These are phyloP conservation scores for Smittia sp. DNA, from an alignment of 2,888 invertebrate genomes.

Conservation along the genomic window DNA sequence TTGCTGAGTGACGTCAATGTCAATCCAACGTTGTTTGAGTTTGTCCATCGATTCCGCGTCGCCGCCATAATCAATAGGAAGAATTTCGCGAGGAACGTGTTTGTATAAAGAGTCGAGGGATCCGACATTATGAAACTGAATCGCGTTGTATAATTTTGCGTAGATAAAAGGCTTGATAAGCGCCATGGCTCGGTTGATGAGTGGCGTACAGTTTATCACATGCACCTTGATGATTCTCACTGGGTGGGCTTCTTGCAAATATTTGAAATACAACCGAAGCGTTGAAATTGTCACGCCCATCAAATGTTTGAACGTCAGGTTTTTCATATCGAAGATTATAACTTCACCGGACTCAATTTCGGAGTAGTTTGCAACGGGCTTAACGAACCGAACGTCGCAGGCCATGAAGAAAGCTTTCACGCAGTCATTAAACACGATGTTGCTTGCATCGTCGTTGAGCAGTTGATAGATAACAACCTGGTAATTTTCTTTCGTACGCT, in stretches of 20 bases:
- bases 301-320: slow-evolving; percentile 63
- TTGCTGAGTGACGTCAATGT: neutral
- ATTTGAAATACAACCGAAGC: slow-evolving; percentile 68
- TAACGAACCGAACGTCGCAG: slow-evolving; percentile 64
- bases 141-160: slow-evolving; percentile 60
- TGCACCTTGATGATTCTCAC: slow-evolving; percentile 65
- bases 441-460: slow-evolving; percentile 61
- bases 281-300: slow-evolving; percentile 63
- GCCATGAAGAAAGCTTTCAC: slow-evolving; percentile 71
- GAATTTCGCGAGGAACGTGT: slow-evolving; percentile 61
- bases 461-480: slow-evolving; percentile 66
- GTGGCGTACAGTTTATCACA: slow-evolving; percentile 63
- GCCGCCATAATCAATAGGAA: slow-evolving; percentile 70
- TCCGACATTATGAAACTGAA: slow-evolving; percentile 68
- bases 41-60: slow-evolving; percentile 60
- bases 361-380: slow-evolving; percentile 57
- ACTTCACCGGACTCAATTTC: slow-evolving; percentile 66
- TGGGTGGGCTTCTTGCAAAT: slow-evolving; percentile 67
- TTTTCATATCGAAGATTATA: slow-evolving; percentile 68
- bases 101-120: slow-evolving; percentile 61
- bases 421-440: slow-evolving; percentile 63
- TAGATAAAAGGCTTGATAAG: slow-evolving; percentile 66
- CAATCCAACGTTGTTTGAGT: slow-evolving; percentile 62
- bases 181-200: slow-evolving; percentile 62
- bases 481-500: slow-evolving; percentile 64